Evolutionary conservation across 2,888 invertebrate species (phyloP), one percentile per base, ranked within the genome.

Genomic region (Eupithecia exiguata): DNA sequence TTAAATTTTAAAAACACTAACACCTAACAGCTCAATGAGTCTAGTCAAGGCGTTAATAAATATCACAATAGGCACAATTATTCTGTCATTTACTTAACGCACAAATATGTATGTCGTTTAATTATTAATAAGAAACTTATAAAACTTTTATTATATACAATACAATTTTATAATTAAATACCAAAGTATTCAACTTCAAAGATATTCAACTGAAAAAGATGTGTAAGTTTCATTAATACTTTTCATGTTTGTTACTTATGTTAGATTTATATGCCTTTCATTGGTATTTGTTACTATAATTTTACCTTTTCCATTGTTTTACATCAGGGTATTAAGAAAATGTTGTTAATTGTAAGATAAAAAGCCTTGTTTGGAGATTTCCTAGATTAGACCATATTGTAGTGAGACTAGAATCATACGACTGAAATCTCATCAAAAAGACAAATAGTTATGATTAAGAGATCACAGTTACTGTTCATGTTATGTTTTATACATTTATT

Each of bases 41-140:
- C 89, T 89, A 89, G 89, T 89, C 88, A 84, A 81, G 80, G 80
- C 78, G 80, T 83, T 82, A 58, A 83, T 80, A 66, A 65, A n/a
- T 35, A 83, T 66, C 63, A 36, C 63, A 76, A 76, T 81, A 78
- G 83, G 83, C 85, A 87, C 85, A 85, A 84, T 79, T 70, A 80
- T 79, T 77, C 77, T 79, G 74, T 70, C 70, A 65, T 43, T 66
- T n/a, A n/a, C n/a, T n/a, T 12, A 40, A 53, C 46, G 71, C 74
- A 75, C 74, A 74, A 66, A 46, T 35, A 35, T 66, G 18, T n/a
- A 18, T 71, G 49, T 68, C 18, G 43, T 38, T 49, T 49, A 30
- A 62, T 68, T 68, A 12, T 63, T 53, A 30, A 40, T 43, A 30
- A 18, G 53, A 12, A 69, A 69, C 5, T 38, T 61, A 71, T 61